Base-by-base conservation (phyloP, 1,140 invertebrate species). In the Thalassaphorura encarpata region DNA sequence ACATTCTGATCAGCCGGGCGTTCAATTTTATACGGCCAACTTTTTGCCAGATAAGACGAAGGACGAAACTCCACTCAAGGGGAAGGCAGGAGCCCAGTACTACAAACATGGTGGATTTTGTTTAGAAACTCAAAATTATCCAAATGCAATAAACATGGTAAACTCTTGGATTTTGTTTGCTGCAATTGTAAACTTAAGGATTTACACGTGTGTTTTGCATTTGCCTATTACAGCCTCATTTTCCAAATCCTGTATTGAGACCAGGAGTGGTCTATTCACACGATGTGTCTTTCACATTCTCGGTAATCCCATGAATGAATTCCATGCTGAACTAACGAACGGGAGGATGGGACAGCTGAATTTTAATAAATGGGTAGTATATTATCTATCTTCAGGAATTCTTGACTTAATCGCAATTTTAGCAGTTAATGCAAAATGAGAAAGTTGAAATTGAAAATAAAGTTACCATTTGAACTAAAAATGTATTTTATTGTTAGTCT, bases 51-150 rank as follows among this genome's bases (percentile, higher is more conserved):
- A 72, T 28, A 66, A 67, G 67, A 52, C 65, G 47, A 54, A 46
- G 50, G 48, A 64, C 4, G 61, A 67, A n/a, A 54, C 58, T 4
- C 63, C 65, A 43, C 45, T 85, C 15, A 49, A 67, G 19, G 90
- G 89, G 3, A 92, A 93, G 73, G 70, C 72, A 1, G 80, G 80
- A 13, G 73, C 72, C 0, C 66, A 69, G 0, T 95, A 94, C 67
- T 76, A 77, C 15, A 81, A 81, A 60, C 88, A 93, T 62, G 83
- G 81, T 1, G 87, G 82, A 1, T 83, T 96, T 59, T 93, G 87
- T 67, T 73, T 96, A 31, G 90, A 96, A 71, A 89, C 92, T 0
- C 91, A 96, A 71, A 87, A 86, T 66, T 96, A 83, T 75, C 92
- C 92, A 0, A 85, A 97, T 73, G 85, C 90, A 13, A 72, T 93